Percentiles rank a stretch among this genome's conserved stretches.
Evolutionary conservation across 64 coral and sea anemone genomes (phyloP).

Genomic region (Actinia tenebrosa): DNA sequence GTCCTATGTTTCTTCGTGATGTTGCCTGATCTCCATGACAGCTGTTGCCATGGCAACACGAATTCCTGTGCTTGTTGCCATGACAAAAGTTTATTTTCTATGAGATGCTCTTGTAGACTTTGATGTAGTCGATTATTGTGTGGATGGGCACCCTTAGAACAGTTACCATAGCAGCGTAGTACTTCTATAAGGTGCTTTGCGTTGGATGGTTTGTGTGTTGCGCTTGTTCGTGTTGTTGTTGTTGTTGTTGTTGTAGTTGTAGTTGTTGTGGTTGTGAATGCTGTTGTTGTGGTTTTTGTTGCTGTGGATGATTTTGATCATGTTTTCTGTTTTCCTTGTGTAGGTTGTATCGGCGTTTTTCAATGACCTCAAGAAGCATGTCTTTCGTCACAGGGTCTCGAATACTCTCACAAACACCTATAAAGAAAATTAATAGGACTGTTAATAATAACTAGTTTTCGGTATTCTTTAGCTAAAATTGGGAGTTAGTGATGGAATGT

Average conservation of each 20-base stretch:
- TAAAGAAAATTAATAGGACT: background rate
- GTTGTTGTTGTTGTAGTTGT: background rate
- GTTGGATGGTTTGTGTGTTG: background rate
- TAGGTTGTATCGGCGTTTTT: conserved; percentile 57
- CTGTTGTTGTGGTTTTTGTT: background rate
- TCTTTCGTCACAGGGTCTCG: conserved; percentile 78
- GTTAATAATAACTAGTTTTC: background rate
- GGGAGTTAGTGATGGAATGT: background rate
- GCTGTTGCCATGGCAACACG: background rate
- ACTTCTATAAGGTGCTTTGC: background rate
- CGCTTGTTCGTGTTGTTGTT: background rate
- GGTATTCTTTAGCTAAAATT: background rate
- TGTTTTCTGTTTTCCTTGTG: background rate
- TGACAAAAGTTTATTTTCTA: too few relatives aligned
- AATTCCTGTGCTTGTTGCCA: too few relatives aligned
- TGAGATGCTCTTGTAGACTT: too few relatives aligned
- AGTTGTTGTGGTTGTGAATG: background rate
- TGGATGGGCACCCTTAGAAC: too few relatives aligned
- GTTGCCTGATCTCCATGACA: background rate
- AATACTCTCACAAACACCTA: conserved; percentile 96
- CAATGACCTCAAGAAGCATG: conserved; percentile 76
- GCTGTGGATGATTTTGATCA: conserved; percentile 10
- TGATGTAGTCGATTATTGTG: too few relatives aligned
- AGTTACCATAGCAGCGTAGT: background rate
- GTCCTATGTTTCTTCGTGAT: too few relatives aligned